Percentiles rank a stretch among this genome's conserved stretches.
These are phyloP conservation scores for Castor canadensis DNA, from an alignment of 2,113 vertebrate genomes.

Conservation along the genomic window DNA sequence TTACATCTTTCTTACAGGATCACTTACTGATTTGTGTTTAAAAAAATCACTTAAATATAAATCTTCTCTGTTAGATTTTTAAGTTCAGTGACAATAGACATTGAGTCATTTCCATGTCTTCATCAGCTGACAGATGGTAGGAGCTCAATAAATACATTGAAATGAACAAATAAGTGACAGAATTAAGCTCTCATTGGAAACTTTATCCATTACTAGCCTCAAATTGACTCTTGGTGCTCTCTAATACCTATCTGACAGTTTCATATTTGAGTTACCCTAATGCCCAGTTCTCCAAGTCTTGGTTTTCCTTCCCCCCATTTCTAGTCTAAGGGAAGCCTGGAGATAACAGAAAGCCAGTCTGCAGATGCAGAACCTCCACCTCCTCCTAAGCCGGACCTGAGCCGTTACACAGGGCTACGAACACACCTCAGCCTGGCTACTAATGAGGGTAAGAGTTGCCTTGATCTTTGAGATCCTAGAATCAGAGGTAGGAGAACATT, in stretches of 20 bases:
- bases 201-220: not conserved
- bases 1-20: not conserved
- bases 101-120: not conserved
- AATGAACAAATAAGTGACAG: not conserved
- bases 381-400: slow-evolving; percentile 95
- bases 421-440: slow-evolving; percentile 88
- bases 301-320: slow-evolving; percentile 59
- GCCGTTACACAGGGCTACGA: slow-evolving; percentile 93
- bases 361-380: slow-evolving; percentile 95
- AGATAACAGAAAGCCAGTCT: slow-evolving; percentile 96
- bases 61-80: not conserved
- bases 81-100: not conserved
- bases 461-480: not conserved
- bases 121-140: not conserved
- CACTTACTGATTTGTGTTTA: not conserved
- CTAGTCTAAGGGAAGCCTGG: slow-evolving; percentile 96
- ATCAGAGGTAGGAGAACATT: not conserved
- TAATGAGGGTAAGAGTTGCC: slow-evolving; percentile 90
- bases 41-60: not conserved
- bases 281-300: not conserved
- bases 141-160: not conserved
- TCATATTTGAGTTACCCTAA: not conserved
- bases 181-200: not conserved
- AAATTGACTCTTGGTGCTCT: not conserved
- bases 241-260: not conserved